Evolutionary conservation across 2,888 invertebrate genomes (phyloP), one percentile per base, ranked within the genome.

Genomic region (Ceratothoa steindachneri): DNA sequence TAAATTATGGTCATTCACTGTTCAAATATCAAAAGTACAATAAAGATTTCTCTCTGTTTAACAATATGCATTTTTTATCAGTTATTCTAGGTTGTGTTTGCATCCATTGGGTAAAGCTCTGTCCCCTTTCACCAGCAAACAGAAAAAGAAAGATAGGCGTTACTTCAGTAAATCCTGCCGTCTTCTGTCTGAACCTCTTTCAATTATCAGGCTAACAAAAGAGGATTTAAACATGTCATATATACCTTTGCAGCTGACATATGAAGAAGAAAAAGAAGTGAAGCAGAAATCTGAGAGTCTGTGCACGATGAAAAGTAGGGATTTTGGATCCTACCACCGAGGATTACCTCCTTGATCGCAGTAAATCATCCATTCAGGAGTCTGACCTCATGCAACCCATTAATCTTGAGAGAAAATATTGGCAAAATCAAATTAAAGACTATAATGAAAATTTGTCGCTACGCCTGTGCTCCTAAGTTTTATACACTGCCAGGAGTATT

Each of bases 391-490:
- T 15, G 5, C 41, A 41, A 15, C 7, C 5, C 5, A 41, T 9
- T 15, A 41, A 41, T 41, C 15, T 15, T 9, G 41, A 60, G 27
- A 60, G 27, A 24, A n/a, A 71, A 24, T 71, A 71, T 41, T 77
- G 77, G 77, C 73, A 77, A 24, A 67, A 60, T n/a, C 52, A 72
- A 19, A 30, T 67, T 12, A 76, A 76, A 65, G 72, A 74, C 9
- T 85, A 81, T 74, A 85, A 85, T 77, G 82, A 82, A 74, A 75
- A n/a, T n/a, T n/a, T n/a, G n/a, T n/a, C n/a, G n/a, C n/a, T n/a
- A n/a, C n/a, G n/a, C n/a, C n/a, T n/a, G n/a, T n/a, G n/a, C n/a
- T n/a, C n/a, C n/a, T n/a, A n/a, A n/a, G n/a, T n/a, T n/a, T n/a
- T n/a, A n/a, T n/a, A n/a, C n/a, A n/a, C n/a, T n/a, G n/a, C n/a